A percentile compares a stretch with the other conserved stretches of the same genome.
Conservation (phyloP, 2,888 invertebrate genomes). For the Sminthurinus aureus region DNA sequence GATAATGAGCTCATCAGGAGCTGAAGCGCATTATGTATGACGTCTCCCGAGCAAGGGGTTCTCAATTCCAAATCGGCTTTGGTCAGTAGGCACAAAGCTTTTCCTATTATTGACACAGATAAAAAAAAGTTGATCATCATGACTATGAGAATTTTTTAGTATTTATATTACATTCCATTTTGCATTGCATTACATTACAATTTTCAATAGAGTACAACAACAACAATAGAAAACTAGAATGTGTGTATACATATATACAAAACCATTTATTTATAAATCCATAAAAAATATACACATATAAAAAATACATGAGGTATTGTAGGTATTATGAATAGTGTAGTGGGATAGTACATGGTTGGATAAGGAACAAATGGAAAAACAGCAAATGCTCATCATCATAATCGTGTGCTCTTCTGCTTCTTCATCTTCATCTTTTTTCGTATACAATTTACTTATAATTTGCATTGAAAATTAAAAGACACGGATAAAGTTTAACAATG, state of each 20-base stretch:
- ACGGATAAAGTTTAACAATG: constrained; percentile 23
- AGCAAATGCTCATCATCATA: constrained; percentile 16
- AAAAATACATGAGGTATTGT: too few relatives aligned
- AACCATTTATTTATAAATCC: too few relatives aligned
- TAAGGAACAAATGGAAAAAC: not conserved
- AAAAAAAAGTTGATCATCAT: constrained; percentile 22
- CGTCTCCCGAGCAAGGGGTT: constrained; percentile 92
- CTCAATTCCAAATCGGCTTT: constrained; percentile 89
- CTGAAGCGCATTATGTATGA: constrained; percentile 90
- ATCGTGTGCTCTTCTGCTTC: not conserved
- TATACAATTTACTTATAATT: constrained; percentile 23
- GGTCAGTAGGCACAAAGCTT: constrained; percentile 89
- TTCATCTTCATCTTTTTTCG: not conserved
- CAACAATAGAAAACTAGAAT: not conserved
- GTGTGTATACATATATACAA: too few relatives aligned
- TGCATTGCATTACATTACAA: not conserved
- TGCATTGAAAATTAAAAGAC: constrained; percentile 28
- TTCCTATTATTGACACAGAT: constrained; percentile 71
- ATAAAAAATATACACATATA: too few relatives aligned
- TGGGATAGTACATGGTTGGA: too few relatives aligned
- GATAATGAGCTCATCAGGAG: constrained; percentile 71
- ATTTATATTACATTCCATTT: too few relatives aligned
- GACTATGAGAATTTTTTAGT: not conserved
- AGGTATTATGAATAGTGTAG: too few relatives aligned
- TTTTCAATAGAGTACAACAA: not conserved